A percentile compares a stretch with the other conserved stretches of the same genome.
These are phyloP conservation scores for Megaceryle torquata DNA, from an alignment of 2,113 vertebrate species.

Conservation along the genomic window DNA sequence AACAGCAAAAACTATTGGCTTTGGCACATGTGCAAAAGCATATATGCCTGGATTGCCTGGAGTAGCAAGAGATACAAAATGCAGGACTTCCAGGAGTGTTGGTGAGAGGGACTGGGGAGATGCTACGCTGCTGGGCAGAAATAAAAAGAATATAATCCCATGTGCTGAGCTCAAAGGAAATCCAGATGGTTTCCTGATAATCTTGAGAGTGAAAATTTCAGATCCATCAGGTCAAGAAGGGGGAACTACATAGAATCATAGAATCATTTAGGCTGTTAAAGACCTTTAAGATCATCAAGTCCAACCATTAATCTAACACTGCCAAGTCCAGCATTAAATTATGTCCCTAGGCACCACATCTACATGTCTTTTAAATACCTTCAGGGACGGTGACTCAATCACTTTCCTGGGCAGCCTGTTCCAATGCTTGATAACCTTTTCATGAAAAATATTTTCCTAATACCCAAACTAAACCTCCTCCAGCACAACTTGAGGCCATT, in stretches of 20 bases:
- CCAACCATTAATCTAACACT: background rate
- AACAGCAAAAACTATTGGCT: constrained; percentile 8
- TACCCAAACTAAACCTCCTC: background rate
- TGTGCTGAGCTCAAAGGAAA: background rate
- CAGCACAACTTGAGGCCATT: background rate
- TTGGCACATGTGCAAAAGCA: background rate
- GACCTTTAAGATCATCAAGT: background rate
- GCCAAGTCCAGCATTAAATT: background rate
- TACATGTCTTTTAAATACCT: background rate
- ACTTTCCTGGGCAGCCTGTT: background rate
- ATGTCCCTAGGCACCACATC: background rate
- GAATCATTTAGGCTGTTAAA: background rate
- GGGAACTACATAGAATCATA: background rate
- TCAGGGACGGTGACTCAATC: background rate
- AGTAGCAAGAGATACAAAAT: background rate
- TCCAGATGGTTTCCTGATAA: background rate
- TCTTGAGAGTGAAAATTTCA: background rate
- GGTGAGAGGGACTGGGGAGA: background rate
- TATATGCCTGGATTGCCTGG: background rate
- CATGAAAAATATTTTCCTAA: background rate
- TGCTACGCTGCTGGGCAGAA: background rate
- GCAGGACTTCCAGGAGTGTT: background rate
- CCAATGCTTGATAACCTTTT: background rate
- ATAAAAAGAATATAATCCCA: background rate
- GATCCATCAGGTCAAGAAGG: background rate